Conservation (phyloP, 2,888 invertebrate species). For the Ophion obscuratus region DNA sequence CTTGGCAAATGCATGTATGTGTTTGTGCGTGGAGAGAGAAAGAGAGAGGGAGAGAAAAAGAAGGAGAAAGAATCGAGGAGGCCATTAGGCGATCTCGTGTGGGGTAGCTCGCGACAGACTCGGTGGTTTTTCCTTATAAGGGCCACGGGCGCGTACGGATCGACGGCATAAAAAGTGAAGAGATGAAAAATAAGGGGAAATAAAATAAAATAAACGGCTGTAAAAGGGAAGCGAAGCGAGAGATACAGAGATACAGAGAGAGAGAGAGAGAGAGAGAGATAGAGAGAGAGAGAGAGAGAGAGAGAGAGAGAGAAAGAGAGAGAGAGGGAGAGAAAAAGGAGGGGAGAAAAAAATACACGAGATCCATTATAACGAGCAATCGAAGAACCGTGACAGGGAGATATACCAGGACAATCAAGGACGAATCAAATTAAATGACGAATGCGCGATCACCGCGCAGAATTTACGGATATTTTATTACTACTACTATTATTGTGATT, state of each 20-base stretch:
- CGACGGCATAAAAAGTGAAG: slow-evolving; percentile 52
- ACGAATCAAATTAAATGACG: slow-evolving; percentile 49
- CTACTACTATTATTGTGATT: neutral
- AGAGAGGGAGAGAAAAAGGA: slow-evolving; percentile 15
- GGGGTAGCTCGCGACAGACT: slow-evolving; percentile 63
- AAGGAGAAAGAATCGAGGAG: slow-evolving; percentile 61
- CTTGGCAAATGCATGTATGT: slow-evolving; percentile 5
- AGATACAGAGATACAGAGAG: slow-evolving; percentile 9
- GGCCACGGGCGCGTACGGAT: slow-evolving; percentile 42
- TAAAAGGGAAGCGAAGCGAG: slow-evolving; percentile 30
- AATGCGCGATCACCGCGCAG: neutral
- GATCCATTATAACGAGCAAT: slow-evolving; percentile 37
- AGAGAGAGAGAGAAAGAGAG: slow-evolving; percentile 9
- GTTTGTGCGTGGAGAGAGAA: neutral
- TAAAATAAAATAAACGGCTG: slow-evolving; percentile 34
- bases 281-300: slow-evolving; percentile 22
- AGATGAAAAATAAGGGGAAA: slow-evolving; percentile 48
- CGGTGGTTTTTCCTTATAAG: slow-evolving; percentile 64
- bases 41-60: slow-evolving; percentile 30
- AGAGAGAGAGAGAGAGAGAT: slow-evolving; percentile 23
- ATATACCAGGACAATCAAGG: slow-evolving; percentile 59
- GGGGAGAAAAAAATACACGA: neutral
- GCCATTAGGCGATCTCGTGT: slow-evolving; percentile 64
- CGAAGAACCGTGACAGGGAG: slow-evolving; percentile 37
- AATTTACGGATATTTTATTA: neutral